phyloP scores from a whole-genome alignment of 2,113 vertebrate genomes.

The Columba janthina region DNA sequence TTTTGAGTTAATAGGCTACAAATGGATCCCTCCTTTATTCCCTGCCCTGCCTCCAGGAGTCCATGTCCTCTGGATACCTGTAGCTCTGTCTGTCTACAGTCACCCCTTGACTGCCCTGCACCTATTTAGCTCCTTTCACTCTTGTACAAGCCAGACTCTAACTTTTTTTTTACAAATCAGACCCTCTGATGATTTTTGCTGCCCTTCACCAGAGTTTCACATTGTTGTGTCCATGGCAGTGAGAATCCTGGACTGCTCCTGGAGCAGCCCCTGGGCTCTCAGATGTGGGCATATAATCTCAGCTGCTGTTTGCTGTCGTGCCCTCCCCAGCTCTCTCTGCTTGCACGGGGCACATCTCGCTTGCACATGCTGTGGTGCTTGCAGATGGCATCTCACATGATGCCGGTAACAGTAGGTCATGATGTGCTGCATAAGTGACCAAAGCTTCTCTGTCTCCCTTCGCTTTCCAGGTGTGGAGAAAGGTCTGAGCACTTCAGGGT shows the following conservation, averaged over 20 bases:
- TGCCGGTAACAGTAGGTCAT: background rate
- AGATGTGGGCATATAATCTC: background rate
- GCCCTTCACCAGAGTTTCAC: background rate
- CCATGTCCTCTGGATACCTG: background rate
- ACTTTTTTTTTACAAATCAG: background rate
- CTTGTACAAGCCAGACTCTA: background rate
- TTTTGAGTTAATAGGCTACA: background rate
- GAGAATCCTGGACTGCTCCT: background rate
- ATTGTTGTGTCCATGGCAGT: fast-evolving
- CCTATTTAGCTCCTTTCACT: background rate
- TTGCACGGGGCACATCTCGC: background rate
- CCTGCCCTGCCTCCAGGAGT: background rate
- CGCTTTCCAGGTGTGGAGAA: conserved; percentile 80
- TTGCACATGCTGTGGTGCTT: fast-evolving
- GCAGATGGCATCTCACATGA: background rate
- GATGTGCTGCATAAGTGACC: background rate
- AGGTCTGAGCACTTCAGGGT: conserved; percentile 84
- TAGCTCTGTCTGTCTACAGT: background rate
- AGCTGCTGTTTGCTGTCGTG: background rate
- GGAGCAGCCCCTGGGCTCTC: background rate
- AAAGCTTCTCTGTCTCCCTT: background rate
- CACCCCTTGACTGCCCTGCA: background rate
- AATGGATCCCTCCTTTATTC: background rate
- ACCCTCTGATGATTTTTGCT: background rate
- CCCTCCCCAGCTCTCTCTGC: background rate